phyloP scores from a whole-genome alignment of 1,140 invertebrate genomes.

The Aphis craccivora region DNA sequence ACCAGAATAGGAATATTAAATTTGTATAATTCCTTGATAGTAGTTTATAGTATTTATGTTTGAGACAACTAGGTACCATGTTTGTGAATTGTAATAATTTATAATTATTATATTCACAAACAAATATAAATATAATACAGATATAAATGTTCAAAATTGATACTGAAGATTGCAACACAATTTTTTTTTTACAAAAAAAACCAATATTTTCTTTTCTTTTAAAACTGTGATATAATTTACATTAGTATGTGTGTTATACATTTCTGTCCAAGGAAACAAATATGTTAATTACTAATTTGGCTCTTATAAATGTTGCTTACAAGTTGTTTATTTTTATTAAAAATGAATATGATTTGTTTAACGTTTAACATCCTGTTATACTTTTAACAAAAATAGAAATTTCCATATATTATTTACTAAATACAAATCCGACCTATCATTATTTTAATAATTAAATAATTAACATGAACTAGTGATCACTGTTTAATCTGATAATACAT shows the following conservation, averaged over 20 bases:
- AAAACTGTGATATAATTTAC: slow-evolving; percentile 14
- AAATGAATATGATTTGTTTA: not conserved
- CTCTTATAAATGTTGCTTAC: not conserved
- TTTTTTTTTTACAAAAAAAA: not conserved
- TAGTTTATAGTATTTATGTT: not conserved
- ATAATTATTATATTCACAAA: not conserved
- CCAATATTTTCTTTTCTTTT: not conserved
- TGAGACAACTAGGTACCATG: not conserved
- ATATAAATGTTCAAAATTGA: not conserved
- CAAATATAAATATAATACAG: not conserved
- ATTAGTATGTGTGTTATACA: not conserved
- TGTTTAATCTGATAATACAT: not conserved
- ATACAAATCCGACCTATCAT: slow-evolving; percentile 40
- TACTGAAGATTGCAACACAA: not conserved
- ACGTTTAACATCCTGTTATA: not conserved
- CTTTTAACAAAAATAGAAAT: slow-evolving; percentile 32
- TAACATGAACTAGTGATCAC: slow-evolving; percentile 27
- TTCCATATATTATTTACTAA: slow-evolving; percentile 8
- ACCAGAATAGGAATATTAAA: not conserved
- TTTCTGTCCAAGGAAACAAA: not conserved
- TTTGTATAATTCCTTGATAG: not conserved
- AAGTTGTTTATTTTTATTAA: not conserved
- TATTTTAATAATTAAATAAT: slow-evolving; percentile 38
- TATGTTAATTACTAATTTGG: not conserved
- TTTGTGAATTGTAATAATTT: not conserved